These are phyloP conservation scores for Oreocharis arfaki DNA, from an alignment of 2,113 vertebrate species.

Conservation along the genomic window DNA sequence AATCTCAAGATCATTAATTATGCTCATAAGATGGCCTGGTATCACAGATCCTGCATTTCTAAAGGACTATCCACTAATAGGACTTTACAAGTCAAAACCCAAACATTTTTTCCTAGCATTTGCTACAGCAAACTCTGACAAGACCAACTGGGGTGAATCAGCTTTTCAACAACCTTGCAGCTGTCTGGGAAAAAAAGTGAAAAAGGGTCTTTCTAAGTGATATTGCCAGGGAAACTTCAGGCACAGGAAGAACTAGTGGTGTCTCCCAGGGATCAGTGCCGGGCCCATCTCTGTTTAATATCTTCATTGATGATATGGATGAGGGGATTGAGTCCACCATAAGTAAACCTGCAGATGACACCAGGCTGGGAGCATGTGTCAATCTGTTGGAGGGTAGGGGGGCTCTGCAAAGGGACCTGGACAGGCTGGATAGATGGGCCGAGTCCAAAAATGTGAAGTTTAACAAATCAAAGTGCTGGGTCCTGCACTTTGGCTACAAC, in stretches of 20 bases:
- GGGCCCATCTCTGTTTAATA: not conserved
- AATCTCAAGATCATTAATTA: not conserved
- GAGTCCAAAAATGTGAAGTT: not conserved
- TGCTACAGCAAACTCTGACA: not conserved
- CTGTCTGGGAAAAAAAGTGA: not conserved
- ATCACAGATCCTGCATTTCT: not conserved
- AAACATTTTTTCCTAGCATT: not conserved
- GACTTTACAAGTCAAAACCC: not conserved
- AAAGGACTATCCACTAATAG: not conserved
- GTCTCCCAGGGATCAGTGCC: not conserved
- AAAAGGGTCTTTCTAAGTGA: not conserved
- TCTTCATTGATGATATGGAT: not conserved
- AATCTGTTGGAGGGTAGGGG: not conserved
- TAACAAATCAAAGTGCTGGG: not conserved
- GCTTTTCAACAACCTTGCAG: not conserved
- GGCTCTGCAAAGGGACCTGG: not conserved
- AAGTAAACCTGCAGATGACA: not conserved
- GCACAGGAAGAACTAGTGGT: not conserved
- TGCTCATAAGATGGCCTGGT: not conserved
- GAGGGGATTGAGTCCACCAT: not conserved
- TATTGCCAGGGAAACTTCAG: not conserved
- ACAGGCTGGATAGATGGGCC: accelerated
- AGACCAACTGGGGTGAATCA: not conserved
- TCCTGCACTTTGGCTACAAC: not conserved
- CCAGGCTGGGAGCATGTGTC: accelerated